Evolutionary conservation across 1,140 invertebrate genomes (phyloP).

Genomic region (Lineus longissimus): DNA sequence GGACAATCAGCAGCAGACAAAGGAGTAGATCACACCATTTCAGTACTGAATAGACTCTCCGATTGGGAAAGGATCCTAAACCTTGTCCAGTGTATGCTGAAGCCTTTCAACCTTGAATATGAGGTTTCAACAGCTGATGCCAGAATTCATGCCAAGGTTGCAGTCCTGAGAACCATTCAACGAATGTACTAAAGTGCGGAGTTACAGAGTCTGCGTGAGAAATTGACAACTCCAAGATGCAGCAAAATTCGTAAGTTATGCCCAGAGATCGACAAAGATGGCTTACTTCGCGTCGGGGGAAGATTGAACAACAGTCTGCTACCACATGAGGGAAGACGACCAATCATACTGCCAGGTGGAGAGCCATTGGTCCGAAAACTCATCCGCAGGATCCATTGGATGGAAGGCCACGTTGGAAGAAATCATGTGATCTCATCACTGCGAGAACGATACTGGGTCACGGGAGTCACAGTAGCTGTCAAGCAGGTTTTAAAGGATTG

Average conservation of each 20-base stretch:
- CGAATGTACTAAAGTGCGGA: not conserved
- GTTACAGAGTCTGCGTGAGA: not conserved
- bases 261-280: not conserved
- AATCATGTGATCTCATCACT: not conserved
- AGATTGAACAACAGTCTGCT: constrained; percentile 6
- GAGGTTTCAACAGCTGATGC: not conserved
- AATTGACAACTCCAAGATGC: not conserved
- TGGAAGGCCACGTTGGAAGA: constrained; percentile 8
- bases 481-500: not conserved
- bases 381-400: not conserved
- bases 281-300: not conserved
- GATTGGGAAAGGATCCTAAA: not conserved
- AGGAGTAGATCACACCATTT: too few species aligned
- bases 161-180: not conserved
- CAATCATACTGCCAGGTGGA: not conserved
- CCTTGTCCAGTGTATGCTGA: not conserved
- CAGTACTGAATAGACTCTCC: not conserved
- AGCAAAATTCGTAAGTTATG: not conserved
- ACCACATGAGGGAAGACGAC: not conserved
- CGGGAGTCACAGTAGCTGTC: not conserved
- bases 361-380: constrained; percentile 2
- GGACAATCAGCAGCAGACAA: not conserved
- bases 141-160: not conserved
- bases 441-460: not conserved
- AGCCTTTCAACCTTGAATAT: not conserved